Base-by-base conservation (phyloP, 2,113 vertebrate genomes). In the Brachypteracias leptosomus region DNA sequence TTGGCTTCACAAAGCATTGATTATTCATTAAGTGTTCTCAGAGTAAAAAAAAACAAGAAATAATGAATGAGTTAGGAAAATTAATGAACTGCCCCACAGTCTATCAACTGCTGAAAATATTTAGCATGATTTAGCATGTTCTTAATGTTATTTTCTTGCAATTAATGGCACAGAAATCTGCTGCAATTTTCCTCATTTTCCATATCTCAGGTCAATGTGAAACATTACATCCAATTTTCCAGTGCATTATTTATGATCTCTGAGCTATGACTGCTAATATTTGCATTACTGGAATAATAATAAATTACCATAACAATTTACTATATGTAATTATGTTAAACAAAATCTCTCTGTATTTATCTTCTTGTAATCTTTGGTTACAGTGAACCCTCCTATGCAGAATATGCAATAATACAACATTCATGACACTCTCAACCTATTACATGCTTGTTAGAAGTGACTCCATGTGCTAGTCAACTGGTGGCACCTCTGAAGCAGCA, bases 221-320 rank as follows among this genome's bases (percentile, higher is more conserved):
- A 93, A 93, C 72, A 77, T 75, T 88, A 63, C 55, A 88, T 44
- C 47, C 68, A 78, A 90, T 95, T 95, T 96, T 71, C 59, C 67
- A 89, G 85, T 20, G 82, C 90, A 86, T 95, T 95, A 95, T 94
- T 95, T 95, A 93, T 47, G 57, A 84, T 94, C 85, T 90, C 88
- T 72, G 76, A 93, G 79, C 92, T 90, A 93, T 68, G 82, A 77
- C 93, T 94, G 70, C 72, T 93, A 92, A 88, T 92, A 94, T 94
- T 94, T 96, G 92, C 72, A 85, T 88, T 88, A 55, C 31, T 88
- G 68, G 57, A 93, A 86, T 33, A 91, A 86, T 19, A 86, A 90
- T 65, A 95, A 96, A 96, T 95, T 91, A 93, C 82, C 88, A 68
- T 86, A 94, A 94, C 75, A 77, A 93, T 88, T 95, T 90, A 93